Base-by-base conservation (phyloP, 2,797 vertebrate genomes). In the Characodon lateralis region DNA sequence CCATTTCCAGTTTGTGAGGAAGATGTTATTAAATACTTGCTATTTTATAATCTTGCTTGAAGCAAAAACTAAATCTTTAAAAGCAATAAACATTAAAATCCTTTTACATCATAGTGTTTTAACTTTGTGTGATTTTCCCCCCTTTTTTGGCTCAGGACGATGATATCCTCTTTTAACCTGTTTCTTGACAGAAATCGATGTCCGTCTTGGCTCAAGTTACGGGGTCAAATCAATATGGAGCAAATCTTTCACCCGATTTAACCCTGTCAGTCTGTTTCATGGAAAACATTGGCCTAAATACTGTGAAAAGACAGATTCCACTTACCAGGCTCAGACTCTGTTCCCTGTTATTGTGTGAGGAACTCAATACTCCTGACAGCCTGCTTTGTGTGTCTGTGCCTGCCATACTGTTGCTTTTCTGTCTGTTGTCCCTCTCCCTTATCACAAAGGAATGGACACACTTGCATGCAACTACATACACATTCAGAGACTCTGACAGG, bases 261-360 rank as follows among this genome's bases (percentile, higher is more conserved):
- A 88, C 76, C 72, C 83, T 68, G 26, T 31, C 71, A 2, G 13
- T 83, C 72, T 71, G 55, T 73, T 82, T 84, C 53, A 72, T 74
- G 72, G 79, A 78, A 81, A 79, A 63, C 18, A 35, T n/a, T 71
- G 71, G 69, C 76, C 59, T 7, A 12, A 68, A 79, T 71, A 51
- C 72, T 76, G 35, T 69, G 69, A 65, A 80, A 69, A 41, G 53
- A 51, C 41, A 69, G 78, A 55, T 89, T 55, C 73, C 88, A 88
- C 78, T 91, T 89, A 92, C 88, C 82, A 81, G 76, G 63, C 70
- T 46, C 2, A 43, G 78, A 87, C 88, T 91, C 87, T 72, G 85
- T 88, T 92, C 85, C 70, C 78, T 74, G 58, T 85, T 78, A 85
- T 79, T 71, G n/a, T 72, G 81, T 74, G 75, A 76, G 66, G 6